Evolutionary conservation across 2,113 vertebrate genomes (phyloP), one percentile per base, ranked within the genome.

Genomic region (Panthera uncia): DNA sequence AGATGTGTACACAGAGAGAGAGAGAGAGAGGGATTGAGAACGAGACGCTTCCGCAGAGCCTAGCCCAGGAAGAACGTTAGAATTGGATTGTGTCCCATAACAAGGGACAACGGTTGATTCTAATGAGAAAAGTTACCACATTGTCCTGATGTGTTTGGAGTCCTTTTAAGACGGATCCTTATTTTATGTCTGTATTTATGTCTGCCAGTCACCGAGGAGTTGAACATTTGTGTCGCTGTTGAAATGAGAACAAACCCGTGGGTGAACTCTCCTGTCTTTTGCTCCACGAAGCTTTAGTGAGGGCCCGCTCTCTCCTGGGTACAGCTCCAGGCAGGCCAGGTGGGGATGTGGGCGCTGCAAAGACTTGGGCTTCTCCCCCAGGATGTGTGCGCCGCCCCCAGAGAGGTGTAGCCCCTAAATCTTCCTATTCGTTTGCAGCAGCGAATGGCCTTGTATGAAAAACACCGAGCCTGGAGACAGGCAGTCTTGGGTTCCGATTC

Each of bases 41-140:
- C 2, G 52, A 78, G 31, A 65, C 8, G 10, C 11, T 18, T 27
- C 71, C 7, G 79, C 33, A 83, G 19, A 14, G 76, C 50, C 65
- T 13, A 29, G 11, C 48, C 84, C 84, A 61, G 33, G 31, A 78
- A 65, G 68, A 57, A 74, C 93, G 85, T 81, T 69, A 81, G 93
- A 52, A 10, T 48, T 50, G 5, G 55, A 83, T 97, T 73, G 50
- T 52, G 94, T 89, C 92, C 52, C 55, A 21, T 80, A 65, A 89
- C 16, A 8, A 76, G 68, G 33, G 89, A 57, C 92, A 23, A 8
- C 61, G 18, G 69, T 66, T n/a, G 85, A 66, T 36, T 50, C 71
- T 89, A 61, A 96, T 82, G 81, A 85, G 93, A 45, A 82, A 80
- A 90, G 91, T 95, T 81, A 84, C 84, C 81, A 71, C 84, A 2